A percentile compares a stretch with the other conserved stretches of the same genome.
These are phyloP conservation scores for Miniopterus natalensis DNA, from an alignment of 2,113 vertebrate species.

Conservation along the genomic window DNA sequence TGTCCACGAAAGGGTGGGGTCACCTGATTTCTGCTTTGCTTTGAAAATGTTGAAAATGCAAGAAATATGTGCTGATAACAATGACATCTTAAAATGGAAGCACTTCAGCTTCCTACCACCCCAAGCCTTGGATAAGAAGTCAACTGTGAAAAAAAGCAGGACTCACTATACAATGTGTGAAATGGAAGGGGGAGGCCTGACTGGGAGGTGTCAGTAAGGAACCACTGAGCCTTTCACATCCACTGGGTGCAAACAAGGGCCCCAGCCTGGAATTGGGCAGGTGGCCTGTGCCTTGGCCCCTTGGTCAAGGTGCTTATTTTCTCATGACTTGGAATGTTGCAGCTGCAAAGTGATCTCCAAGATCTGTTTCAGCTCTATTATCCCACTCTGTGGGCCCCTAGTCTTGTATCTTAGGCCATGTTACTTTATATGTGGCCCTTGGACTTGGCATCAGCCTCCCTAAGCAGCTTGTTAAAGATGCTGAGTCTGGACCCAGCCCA, in stretches of 20 bases:
- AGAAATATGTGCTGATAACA: background rate
- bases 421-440: background rate
- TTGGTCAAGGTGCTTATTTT: background rate
- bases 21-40: background rate
- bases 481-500: background rate
- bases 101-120: background rate
- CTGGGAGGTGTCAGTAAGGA: background rate
- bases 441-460: background rate
- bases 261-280: background rate
- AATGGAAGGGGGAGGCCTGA: background rate
- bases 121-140: slow-evolving; percentile 27
- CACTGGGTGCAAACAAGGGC: background rate
- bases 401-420: background rate
- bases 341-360: background rate
- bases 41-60: slow-evolving; percentile 14
- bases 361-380: background rate
- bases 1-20: background rate
- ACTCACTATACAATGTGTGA: background rate
- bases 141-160: background rate
- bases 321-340: background rate
- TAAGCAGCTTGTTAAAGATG: background rate
- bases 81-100: slow-evolving; percentile 33
- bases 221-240: background rate
- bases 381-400: background rate
- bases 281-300: background rate